A percentile compares a stretch with the other conserved stretches of the same genome.
These are phyloP conservation scores for Euwallacea similis DNA, from an alignment of 1,140 invertebrate genomes.

Conservation along the genomic window DNA sequence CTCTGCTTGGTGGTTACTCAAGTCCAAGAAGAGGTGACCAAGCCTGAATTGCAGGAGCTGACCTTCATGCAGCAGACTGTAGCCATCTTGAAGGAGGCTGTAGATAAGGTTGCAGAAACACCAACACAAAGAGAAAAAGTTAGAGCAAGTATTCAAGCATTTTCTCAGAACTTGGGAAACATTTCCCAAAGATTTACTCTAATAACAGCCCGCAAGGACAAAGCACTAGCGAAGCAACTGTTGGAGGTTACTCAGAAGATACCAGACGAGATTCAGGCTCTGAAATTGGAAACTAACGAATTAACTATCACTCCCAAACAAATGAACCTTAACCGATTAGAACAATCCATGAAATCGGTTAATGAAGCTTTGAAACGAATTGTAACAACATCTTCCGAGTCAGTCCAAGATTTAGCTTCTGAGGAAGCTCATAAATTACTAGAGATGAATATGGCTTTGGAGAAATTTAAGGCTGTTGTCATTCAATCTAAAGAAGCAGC, in stretches of 20 bases:
- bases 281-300: conserved; percentile 23
- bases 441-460: conserved; percentile 15
- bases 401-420: conserved; percentile 17
- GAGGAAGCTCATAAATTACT: conserved; percentile 16
- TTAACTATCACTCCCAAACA: not conserved
- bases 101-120: not conserved
- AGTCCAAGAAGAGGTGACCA: conserved; percentile 14
- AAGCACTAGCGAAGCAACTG: not conserved
- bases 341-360: conserved; percentile 4
- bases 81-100: conserved; percentile 19
- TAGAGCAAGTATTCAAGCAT: conserved; percentile 2
- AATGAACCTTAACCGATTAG: conserved; percentile 7
- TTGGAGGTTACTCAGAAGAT: conserved; percentile 8
- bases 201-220: not conserved
- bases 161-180: conserved; percentile 9
- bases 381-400: not conserved
- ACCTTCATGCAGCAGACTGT: conserved; percentile 16
- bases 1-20: conserved; percentile 27
- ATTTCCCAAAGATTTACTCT: conserved; percentile 11
- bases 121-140: not conserved
- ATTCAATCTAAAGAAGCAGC: conserved; percentile 12
- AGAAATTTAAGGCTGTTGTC: conserved; percentile 23
- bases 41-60: conserved; percentile 21
- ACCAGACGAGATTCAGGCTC: conserved; percentile 12
- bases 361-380: conserved; percentile 15